Evolutionary conservation across 1,140 invertebrate species (phyloP), one percentile per base, ranked within the genome.

Genomic region (Drosophila ficusphila): DNA sequence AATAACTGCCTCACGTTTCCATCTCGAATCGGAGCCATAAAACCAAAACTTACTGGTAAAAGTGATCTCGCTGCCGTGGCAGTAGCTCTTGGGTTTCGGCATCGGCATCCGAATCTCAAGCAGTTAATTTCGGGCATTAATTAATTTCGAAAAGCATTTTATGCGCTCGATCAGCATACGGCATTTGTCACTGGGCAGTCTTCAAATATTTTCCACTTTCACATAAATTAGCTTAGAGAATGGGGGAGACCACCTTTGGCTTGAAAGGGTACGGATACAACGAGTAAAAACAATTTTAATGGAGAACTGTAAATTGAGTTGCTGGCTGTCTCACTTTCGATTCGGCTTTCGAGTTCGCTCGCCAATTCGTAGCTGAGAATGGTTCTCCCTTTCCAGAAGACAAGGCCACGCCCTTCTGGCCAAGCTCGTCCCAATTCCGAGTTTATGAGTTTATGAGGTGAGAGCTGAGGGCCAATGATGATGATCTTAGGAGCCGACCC

Each of bases 361-460:
- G 2, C n/a, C 8, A 21, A 16, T 23, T 56, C 16, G 11, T 52
- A 19, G 31, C 8, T 14, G 3, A 27, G 56, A 61, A 65, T 34
- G 16, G 16, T 65, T 41, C 42, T 33, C 14, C 33, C 14, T 36
- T 25, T 44, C 14, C 38, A 16, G 23, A 71, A 78, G 67, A 71
- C 76, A 79, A 79, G 65, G 65, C 77, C 77, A 76, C 77, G 77
- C 77, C 77, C 73, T 82, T 38, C 38, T 12, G n/a, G 48, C 52
- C 64, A 39, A 19, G 21, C 11, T 42, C 18, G 39, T 16, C 53
- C 38, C 39, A 33, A 46, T 57, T 33, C 19, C 42, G 29, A 33
- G 64, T 52, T 68, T 68, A 68, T 67, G 29, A 33, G 64, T 52
- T 68, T 68, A 68, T 67, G 61, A 70, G 77, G 71, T 64, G 71